phyloP scores from a whole-genome alignment of 2,113 vertebrate species.

The Anhinga rufa region DNA sequence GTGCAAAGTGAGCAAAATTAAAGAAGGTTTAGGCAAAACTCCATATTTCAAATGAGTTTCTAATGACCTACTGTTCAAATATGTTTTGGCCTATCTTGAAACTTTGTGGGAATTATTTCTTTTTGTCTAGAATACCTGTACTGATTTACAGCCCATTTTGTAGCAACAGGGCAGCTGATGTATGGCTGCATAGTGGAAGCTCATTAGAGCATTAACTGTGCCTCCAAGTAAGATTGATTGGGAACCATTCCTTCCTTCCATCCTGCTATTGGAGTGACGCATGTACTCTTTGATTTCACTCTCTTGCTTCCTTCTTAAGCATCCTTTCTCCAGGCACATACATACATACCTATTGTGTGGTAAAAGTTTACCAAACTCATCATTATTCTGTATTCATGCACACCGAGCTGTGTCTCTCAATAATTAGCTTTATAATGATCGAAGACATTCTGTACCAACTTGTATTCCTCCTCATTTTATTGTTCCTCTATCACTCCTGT shows the following conservation, averaged over 20 bases:
- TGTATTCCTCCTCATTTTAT: neutral
- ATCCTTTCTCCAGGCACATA: neutral
- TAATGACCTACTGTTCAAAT: neutral
- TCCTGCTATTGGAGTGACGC: fast-evolving
- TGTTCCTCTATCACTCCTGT: neutral
- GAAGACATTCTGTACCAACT: conserved; percentile 14
- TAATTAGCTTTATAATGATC: conserved; percentile 31
- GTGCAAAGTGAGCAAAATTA: neutral
- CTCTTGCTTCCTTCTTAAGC: neutral
- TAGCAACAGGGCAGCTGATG: neutral
- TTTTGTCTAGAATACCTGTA: neutral
- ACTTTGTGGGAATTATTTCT: neutral
- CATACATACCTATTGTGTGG: neutral
- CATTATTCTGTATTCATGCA: neutral
- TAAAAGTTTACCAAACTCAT: neutral
- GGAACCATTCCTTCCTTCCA: neutral
- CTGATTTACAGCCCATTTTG: neutral
- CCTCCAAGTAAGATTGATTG: neutral
- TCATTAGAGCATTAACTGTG: neutral
- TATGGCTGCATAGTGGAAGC: neutral
- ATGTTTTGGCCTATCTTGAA: neutral
- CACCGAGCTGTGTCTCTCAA: neutral
- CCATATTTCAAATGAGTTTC: neutral
- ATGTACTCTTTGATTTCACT: neutral
- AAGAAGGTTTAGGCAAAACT: neutral